Evolutionary conservation across 1,140 invertebrate species (phyloP), one percentile per base, ranked within the genome.

Genomic region (Halictus rubicundus): DNA sequence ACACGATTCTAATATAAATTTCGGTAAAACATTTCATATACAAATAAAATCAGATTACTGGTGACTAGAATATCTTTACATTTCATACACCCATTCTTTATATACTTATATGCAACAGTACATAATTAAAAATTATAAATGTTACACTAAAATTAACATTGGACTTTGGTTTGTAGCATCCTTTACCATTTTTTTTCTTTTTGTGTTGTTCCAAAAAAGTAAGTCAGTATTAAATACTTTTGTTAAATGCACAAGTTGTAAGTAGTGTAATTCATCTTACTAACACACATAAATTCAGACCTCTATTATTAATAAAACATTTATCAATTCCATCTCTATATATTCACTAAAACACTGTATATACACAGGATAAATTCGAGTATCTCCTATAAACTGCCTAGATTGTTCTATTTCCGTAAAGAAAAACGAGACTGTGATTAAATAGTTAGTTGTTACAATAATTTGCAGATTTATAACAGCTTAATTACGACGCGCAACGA

Each of bases 31-130:
- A 39, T 57, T 69, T 81, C 71, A 76, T 68, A 60, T 84, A 79
- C 60, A 74, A 87, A 86, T 84, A 88, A 84, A 89, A 90, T 87
- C 86, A 88, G 84, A 89, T 89, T 89, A 65, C 82, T 88, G 81
- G 72, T 91, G 91, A 92, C 91, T 92, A 92, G 91, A 92, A 89
- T 91, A 90, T 91, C 85, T 87, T 91, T 90, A 90, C 89, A 89
- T 83, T 89, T 89, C 87, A 89, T 88, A 89, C 82, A 89, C 89
- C 86, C 85, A 86, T 88, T 88, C 78, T 80, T 89, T 86, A 78
- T 88, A 89, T 87, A 88, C 82, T 89, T 86, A 87, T 87, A 74
- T 83, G 80, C 80, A 82, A 81, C 80, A 87, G 83, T 87, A 69
- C 71, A 85, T 84, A 87, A 81, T 32, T 86, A 87, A 73, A 88